Evolutionary conservation across 2,113 vertebrate genomes (phyloP).

Genomic region (Aleadryas rufinucha): DNA sequence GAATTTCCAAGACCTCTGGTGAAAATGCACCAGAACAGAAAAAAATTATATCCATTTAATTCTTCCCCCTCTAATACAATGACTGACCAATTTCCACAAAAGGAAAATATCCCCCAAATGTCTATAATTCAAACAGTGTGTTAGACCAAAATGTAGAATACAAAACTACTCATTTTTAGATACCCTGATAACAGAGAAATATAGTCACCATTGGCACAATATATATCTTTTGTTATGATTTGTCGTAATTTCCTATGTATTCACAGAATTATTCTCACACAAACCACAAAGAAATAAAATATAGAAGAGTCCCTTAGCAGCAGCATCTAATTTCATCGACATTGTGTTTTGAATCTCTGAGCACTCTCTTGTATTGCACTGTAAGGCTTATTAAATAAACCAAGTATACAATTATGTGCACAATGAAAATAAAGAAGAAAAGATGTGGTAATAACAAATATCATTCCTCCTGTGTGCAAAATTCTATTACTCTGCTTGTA

Average conservation of each 20-base stretch:
- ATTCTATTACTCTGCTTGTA: neutral
- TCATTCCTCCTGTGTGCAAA: neutral
- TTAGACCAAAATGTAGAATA: neutral
- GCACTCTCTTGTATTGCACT: neutral
- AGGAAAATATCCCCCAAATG: neutral
- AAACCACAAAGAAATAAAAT: neutral
- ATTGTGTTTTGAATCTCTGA: neutral
- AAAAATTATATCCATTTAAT: neutral
- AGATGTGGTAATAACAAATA: neutral
- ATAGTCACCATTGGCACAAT: neutral
- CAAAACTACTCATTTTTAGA: neutral
- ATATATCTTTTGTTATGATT: neutral
- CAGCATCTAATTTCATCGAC: neutral
- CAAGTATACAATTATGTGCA: neutral
- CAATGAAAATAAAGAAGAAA: neutral
- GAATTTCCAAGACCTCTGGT: neutral
- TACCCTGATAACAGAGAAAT: neutral
- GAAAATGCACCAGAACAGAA: neutral
- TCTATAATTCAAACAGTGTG: neutral
- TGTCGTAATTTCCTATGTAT: neutral
- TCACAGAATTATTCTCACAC: neutral
- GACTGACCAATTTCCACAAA: neutral
- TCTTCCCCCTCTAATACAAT: neutral
- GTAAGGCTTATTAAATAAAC: neutral
- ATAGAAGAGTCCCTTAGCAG: neutral